Conservation (phyloP, 2,888 invertebrate genomes). For the Drosophila picticornis region DNA sequence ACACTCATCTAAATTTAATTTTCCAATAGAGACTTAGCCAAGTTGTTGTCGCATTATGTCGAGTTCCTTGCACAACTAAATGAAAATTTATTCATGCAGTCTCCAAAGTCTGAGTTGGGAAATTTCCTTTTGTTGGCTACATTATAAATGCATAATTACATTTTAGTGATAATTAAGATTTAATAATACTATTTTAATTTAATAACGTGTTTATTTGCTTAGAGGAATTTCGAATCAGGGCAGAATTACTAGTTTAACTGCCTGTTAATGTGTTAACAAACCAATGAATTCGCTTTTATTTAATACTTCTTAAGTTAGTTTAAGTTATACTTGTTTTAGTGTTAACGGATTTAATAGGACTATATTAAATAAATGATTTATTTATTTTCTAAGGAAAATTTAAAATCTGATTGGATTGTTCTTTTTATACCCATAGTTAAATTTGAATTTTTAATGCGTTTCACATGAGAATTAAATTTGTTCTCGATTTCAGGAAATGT, state of each 20-base stretch:
- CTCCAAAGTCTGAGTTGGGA: slow-evolving; percentile 1
- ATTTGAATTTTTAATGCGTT: not conserved
- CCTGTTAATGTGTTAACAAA: not conserved
- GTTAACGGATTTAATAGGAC: not conserved
- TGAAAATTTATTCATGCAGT: slow-evolving; percentile 23
- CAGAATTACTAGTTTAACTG: not conserved
- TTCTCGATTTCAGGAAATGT: not conserved
- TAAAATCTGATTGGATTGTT: not conserved
- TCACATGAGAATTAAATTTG: not conserved
- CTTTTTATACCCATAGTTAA: not conserved
- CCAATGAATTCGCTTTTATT: not conserved
- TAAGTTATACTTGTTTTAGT: not conserved
- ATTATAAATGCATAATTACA: slow-evolving; percentile 11
- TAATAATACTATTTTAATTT: not conserved
- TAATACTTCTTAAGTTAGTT: not conserved
- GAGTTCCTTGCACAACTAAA: slow-evolving; percentile 35
- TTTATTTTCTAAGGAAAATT: not conserved
- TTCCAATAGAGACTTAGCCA: slow-evolving; percentile 38
- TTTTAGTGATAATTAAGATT: not conserved
- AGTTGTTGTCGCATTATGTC: slow-evolving; percentile 35
- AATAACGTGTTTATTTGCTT: not conserved
- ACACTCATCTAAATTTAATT: slow-evolving; percentile 37
- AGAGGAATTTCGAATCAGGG: not conserved
- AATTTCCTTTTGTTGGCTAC: not conserved
- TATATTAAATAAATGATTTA: not conserved